Evolutionary conservation across 2,797 vertebrate species (phyloP), one percentile per base, ranked within the genome.

Genomic region (Pelobates cultripes): DNA sequence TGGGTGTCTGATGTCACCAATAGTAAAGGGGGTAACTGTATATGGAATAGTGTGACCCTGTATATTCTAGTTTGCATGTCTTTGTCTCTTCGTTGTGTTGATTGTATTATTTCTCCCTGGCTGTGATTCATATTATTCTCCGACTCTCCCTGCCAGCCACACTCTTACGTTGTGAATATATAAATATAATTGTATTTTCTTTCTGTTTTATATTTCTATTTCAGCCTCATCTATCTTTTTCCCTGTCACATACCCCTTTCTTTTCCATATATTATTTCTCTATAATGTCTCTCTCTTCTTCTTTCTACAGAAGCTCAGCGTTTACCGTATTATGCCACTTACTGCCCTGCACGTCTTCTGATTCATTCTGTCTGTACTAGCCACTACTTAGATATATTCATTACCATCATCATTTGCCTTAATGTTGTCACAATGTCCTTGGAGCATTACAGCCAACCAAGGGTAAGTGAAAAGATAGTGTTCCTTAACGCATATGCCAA

Each of bases 381-480:
- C 92, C 97, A 99, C 94, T 97, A 98, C 91, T 92, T 99, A 95
- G 98, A 99, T 92, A 97, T 99, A 92, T 98, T 97, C 91, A 98
- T 98, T 93, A 99, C 98, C 89, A 97, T 98, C 91, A 97, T 98
- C 93, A 99, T 99, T 94, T 97, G 96, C 89, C 95, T 99, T 93
- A 99, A 99, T 0, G 98, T 99, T 87, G 95, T 99, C 90, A 99
- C 98, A 84, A 99, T 99, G 97, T 99, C 97, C 79, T 90, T 99
- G 92, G 98, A 99, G 90, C 98, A 99, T 94, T 99, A 96, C 93
- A 96, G 95, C 86, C 98, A 99, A 75, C 97, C 97, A 85, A 93
- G 92, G 95, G 97, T 98, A 87, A 94, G 95, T 88, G 78, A 3
- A 42, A 57, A 40, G n/a, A 40, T 6, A 28, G 5, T 3, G 7